These are phyloP conservation scores for Panonychus citri DNA, from an alignment of 1,140 invertebrate genomes.

Conservation along the genomic window DNA sequence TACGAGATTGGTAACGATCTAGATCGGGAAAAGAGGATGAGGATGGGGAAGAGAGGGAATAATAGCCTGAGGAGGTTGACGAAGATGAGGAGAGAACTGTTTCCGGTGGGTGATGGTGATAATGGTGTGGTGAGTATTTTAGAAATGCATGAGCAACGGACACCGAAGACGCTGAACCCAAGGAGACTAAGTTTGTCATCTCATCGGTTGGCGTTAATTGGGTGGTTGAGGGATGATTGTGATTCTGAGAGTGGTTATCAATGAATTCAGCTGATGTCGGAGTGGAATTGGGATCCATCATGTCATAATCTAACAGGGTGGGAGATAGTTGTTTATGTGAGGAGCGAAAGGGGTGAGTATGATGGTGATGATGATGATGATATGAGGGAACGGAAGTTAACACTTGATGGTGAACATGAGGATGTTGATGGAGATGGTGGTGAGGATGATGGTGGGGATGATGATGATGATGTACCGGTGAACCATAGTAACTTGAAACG, in stretches of 20 bases:
- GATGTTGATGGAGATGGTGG: slow-evolving; percentile 5
- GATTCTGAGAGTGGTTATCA: not conserved
- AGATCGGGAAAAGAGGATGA: not conserved
- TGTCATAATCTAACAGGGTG: not conserved
- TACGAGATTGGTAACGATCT: slow-evolving; percentile 6
- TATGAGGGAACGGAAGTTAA: not conserved
- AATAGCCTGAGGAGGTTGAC: not conserved
- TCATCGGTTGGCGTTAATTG: not conserved
- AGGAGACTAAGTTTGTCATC: not conserved
- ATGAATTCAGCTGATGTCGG: not conserved
- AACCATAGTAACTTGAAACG: slow-evolving; percentile 3
- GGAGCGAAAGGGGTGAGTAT: no score
- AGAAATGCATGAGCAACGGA: not conserved
- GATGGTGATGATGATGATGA: not conserved
- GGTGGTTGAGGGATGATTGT: not conserved
- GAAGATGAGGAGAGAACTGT: not conserved
- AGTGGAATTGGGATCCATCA: not conserved
- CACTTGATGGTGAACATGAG: slow-evolving; percentile 4
- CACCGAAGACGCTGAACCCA: not conserved
- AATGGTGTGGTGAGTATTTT: not conserved
- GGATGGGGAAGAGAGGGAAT: not conserved
- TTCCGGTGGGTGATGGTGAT: not conserved
- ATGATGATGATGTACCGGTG: not conserved
- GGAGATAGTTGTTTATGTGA: not conserved
- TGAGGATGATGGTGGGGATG: slow-evolving; percentile 9